phyloP scores from a whole-genome alignment of 2,888 invertebrate species.

The Pomacea canaliculata region DNA sequence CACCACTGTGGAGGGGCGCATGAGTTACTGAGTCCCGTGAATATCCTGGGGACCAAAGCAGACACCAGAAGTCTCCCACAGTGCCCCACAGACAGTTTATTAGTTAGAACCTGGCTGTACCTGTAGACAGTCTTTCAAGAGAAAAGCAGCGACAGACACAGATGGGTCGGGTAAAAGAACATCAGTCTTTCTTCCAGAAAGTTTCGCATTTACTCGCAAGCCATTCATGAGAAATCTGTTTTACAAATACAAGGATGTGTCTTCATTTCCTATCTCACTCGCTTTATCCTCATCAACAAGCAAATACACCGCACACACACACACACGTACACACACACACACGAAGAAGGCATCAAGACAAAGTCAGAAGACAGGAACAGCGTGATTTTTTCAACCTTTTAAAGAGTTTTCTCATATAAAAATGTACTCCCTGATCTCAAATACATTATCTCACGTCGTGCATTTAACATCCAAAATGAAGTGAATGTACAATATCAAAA shows the following conservation, averaged over 20 bases:
- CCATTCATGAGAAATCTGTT: too few species aligned
- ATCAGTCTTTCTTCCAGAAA: too few species aligned
- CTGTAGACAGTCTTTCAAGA: too few species aligned
- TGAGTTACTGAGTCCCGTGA: too few species aligned
- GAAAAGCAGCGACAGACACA: too few species aligned
- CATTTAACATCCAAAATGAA: conserved; percentile 4
- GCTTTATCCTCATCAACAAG: background rate
- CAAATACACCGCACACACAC: background rate
- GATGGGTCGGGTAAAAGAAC: too few species aligned
- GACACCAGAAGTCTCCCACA: too few species aligned
- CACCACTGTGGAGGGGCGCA: too few species aligned
- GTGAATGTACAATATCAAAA: conserved; percentile 15
- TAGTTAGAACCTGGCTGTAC: too few species aligned
- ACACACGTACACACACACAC: background rate
- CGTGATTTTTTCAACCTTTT: conserved; percentile 15
- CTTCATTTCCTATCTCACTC: background rate
- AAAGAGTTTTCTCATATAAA: conserved; percentile 65
- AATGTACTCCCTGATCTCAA: conserved; percentile 40
- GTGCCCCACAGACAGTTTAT: too few species aligned
- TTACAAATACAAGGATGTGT: background rate
- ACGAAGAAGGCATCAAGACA: background rate
- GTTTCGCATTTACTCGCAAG: too few species aligned
- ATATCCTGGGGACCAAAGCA: too few species aligned
- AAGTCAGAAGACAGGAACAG: background rate
- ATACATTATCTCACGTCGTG: conserved; percentile 25